These are phyloP conservation scores for Drosophila lutescens DNA, from an alignment of 2,888 invertebrate genomes.

Conservation along the genomic window DNA sequence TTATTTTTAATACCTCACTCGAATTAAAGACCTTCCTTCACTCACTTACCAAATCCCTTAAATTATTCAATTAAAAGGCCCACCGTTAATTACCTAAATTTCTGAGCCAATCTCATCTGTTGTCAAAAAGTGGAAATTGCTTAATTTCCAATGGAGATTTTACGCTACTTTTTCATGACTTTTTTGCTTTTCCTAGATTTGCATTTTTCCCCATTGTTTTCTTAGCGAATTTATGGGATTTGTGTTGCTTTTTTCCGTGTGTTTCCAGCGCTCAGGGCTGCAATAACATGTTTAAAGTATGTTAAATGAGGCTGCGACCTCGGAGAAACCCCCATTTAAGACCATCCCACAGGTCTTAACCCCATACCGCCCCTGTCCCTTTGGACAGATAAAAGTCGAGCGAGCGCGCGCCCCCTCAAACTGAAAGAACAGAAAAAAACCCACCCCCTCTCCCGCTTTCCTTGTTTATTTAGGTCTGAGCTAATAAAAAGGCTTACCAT, in stretches of 20 bases:
- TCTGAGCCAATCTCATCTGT: conserved; percentile 15
- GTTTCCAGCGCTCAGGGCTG: conserved; percentile 46
- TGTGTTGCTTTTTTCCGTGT: conserved; percentile 22
- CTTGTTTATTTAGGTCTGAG: conserved; percentile 80
- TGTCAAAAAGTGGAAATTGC: conserved; percentile 32
- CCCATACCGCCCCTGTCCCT: conserved; percentile 44
- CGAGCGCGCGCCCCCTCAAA: conserved; percentile 26
- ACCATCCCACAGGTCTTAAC: conserved; percentile 12
- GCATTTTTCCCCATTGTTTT: conserved; percentile 28
- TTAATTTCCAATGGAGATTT: conserved; percentile 36
- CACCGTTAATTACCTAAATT: conserved; percentile 22
- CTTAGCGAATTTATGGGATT: conserved; percentile 64
- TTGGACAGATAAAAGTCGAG: conserved; percentile 65
- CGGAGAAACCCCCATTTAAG: conserved; percentile 13
- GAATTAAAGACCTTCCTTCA: not conserved
- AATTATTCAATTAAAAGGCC: conserved; percentile 14
- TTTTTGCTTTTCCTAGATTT: conserved; percentile 11
- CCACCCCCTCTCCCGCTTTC: conserved; percentile 13
- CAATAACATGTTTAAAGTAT: conserved; percentile 77
- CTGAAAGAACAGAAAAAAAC: not conserved
- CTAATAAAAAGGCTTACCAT: conserved; percentile 83
- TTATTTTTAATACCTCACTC: not conserved
- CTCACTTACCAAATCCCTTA: not conserved
- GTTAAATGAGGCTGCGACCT: conserved; percentile 64
- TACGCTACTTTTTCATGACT: conserved; percentile 12